Percentiles rank a stretch among this genome's conserved stretches.
Conservation (phyloP, 2,888 invertebrate species). For the Drosophila acutilabella region DNA sequence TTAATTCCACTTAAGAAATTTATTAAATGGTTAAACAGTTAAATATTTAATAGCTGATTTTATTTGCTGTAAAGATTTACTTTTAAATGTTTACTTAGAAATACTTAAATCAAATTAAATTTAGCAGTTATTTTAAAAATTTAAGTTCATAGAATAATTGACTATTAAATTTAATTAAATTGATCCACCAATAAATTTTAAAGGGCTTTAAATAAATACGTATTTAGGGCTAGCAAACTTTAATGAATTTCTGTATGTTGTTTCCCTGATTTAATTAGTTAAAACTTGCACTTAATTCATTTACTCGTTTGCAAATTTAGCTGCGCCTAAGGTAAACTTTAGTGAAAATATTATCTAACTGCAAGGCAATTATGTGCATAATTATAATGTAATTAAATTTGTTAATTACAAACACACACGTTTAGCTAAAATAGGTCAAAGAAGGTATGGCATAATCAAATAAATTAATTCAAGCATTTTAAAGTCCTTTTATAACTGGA, state of each 20-base stretch:
- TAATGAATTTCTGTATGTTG: background rate
- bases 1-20: too few species aligned
- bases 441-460: background rate
- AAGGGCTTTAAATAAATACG: background rate
- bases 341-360: conserved; percentile 9
- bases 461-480: background rate
- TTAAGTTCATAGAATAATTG: too few species aligned
- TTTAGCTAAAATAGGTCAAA: background rate
- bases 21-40: too few species aligned
- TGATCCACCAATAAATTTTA: background rate
- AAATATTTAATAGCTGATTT: background rate
- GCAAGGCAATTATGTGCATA: conserved; percentile 7
- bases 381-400: conserved; percentile 13
- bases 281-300: background rate
- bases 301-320: background rate
- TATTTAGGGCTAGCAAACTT: background rate
- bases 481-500: background rate
- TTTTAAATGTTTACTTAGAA: too few species aligned
- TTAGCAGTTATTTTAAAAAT: too few species aligned
- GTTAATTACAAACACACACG: conserved; percentile 3
- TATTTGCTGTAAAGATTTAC: background rate
- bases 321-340: background rate
- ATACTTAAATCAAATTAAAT: too few species aligned
- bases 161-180: too few species aligned
- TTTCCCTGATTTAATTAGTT: conserved; percentile 2